These are phyloP conservation scores for Neopelma chrysocephalum DNA, from an alignment of 2,797 vertebrate genomes.

Conservation along the genomic window DNA sequence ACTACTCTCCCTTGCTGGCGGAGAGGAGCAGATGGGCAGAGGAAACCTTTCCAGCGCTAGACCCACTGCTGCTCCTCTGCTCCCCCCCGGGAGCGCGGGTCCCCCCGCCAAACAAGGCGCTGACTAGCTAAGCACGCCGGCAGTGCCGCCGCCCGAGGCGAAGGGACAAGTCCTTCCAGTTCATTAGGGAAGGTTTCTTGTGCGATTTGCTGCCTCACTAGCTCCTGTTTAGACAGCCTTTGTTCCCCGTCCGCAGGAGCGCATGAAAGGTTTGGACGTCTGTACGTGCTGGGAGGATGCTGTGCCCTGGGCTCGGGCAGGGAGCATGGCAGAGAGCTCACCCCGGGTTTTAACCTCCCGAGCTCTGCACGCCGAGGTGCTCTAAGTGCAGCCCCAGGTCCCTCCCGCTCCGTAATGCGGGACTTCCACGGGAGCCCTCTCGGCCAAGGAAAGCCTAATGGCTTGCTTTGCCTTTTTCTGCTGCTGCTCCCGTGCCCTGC, in stretches of 20 bases:
- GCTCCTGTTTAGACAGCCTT: slow-evolving; percentile 62
- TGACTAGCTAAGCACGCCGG: background rate
- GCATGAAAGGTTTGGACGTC: slow-evolving; percentile 10
- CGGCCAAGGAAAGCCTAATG: background rate
- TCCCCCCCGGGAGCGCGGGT: background rate
- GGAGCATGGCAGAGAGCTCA: background rate
- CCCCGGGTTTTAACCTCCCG: background rate
- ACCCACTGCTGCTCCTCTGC: background rate
- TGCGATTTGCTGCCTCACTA: slow-evolving; percentile 65
- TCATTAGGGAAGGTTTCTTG: slow-evolving; percentile 69
- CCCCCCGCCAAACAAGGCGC: background rate
- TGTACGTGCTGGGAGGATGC: background rate
- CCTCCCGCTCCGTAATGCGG: background rate
- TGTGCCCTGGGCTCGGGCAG: background rate
- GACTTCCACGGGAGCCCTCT: background rate
- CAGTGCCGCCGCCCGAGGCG: slow-evolving; percentile 4
- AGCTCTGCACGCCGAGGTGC: background rate
- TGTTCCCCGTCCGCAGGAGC: background rate
- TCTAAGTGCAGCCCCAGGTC: slow-evolving; percentile 10
- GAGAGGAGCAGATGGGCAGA: background rate
- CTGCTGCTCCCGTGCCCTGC: background rate
- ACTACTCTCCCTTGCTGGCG: background rate
- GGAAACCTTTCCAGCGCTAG: background rate
- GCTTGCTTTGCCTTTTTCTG: background rate
- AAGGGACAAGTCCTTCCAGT: slow-evolving; percentile 67